phyloP scores from a whole-genome alignment of 1,140 invertebrate genomes.

The Anoplolepis gracilipes region DNA sequence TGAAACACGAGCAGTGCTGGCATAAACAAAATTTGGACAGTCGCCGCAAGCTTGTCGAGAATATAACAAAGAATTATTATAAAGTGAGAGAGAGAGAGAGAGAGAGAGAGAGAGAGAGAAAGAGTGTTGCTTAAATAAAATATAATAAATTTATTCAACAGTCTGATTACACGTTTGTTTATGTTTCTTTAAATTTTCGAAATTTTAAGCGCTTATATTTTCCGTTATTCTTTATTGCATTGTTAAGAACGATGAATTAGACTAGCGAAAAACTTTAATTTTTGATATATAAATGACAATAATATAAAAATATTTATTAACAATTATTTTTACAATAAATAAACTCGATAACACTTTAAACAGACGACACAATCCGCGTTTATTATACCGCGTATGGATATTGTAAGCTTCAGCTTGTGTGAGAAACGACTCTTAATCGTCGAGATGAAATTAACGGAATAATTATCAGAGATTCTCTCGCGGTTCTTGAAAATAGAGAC shows the following conservation, averaged over 20 bases:
- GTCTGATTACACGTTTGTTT: not conserved
- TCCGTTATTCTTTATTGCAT: not conserved
- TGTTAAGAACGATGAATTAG: constrained; percentile 2
- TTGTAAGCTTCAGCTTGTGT: not conserved
- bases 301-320: not conserved
- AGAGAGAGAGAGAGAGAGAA: too few relatives aligned
- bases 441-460: constrained; percentile 19
- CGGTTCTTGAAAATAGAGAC: constrained; percentile 43
- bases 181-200: not conserved
- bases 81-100: too few relatives aligned
- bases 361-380: not conserved
- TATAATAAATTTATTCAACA: not conserved
- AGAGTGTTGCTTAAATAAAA: not conserved
- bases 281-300: not conserved
- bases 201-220: not conserved
- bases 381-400: not conserved
- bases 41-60: not conserved
- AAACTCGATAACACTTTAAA: not conserved
- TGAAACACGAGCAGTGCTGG: constrained; percentile 6
- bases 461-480: constrained; percentile 26
- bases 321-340: not conserved
- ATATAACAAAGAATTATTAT: constrained; percentile 38
- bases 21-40: constrained; percentile 49
- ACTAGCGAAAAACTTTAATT: not conserved
- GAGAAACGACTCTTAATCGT: not conserved